Evolutionary conservation across 2,797 vertebrate species (phyloP).

Genomic region (Tinamus major): DNA sequence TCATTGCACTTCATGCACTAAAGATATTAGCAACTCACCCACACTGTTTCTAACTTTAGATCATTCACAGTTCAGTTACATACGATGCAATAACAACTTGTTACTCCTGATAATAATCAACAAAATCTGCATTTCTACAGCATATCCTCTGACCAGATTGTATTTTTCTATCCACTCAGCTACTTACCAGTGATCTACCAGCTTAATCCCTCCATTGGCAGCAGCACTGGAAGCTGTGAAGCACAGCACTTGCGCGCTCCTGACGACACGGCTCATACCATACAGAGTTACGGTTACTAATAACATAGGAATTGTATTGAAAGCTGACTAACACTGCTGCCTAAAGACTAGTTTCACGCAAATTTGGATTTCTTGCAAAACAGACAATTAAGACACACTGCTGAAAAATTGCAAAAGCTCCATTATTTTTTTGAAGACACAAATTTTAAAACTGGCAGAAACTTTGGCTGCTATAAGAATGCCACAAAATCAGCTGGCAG

Average conservation of each 20-base stretch:
- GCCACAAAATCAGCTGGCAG: not conserved
- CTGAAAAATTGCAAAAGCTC: not conserved
- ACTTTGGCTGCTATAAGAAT: not conserved
- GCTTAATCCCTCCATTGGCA: not conserved
- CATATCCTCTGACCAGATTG: not conserved
- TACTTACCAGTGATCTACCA: not conserved
- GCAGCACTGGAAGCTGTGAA: not conserved
- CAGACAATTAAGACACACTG: not conserved
- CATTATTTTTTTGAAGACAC: not conserved
- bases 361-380: not conserved
- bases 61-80: conserved; percentile 3
- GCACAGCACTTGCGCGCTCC: rapidly evolving
- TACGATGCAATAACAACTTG: not conserved
- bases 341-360: not conserved
- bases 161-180: not conserved
- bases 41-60: not conserved
- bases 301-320: not conserved
- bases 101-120: not conserved
- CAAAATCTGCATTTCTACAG: not conserved
- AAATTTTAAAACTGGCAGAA: not conserved
- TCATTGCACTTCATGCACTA: not conserved
- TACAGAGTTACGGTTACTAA: not conserved
- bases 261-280: not conserved
- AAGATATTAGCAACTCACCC: not conserved
- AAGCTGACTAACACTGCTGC: rapidly evolving